Base-by-base conservation (phyloP, 1,140 invertebrate genomes). In the Dendrolimus punctatus region DNA sequence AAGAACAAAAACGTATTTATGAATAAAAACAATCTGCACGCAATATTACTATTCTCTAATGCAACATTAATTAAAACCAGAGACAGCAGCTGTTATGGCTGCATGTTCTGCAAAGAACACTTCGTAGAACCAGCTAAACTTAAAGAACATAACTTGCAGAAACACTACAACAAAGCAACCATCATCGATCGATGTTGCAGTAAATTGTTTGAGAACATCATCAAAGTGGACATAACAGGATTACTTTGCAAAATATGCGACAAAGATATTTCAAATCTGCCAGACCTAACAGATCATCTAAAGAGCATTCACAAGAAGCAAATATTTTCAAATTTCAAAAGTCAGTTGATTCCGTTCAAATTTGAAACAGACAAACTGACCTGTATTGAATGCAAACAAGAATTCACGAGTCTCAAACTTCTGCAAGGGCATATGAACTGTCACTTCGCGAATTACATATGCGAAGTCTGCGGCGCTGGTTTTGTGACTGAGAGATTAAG, bases 391-490 rank as follows among this genome's bases (percentile, higher is more conserved):
- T 94, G 93, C 71, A 86, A 88, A 6, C 88, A 89, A 43, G 80
- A 64, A 69, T 90, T 86, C 71, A 90, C 79, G 4, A 80, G 77
- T 8, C 82, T 85, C 53, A 87, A 85, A 23, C 75, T 80, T 23
- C 74, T 88, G 36, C 78, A 80, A 36, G 76, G 80, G 36, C 88
- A 89, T 47, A 64, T 84, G 6, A 57, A 57, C 41, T 53, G 44
- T n/a, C 63, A 65, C 36, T 62, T 52, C 46, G 59, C 51, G 49
- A 66, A 66, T 39, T 62, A 53, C 48, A 50, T 62, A 1, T 66
- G 63, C 40, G 44, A 59, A 6, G 87, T 92, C 6, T 95, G 94
- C 68, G 86, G 87, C 7, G 95, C 94, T 61, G 90, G 89, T 0
- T 95, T 87, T 74, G 67, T 84, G 0, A 57, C 57, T n/a, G 46